Conservation (phyloP, 2,888 invertebrate species). For the Zaprionus bogoriensis region DNA sequence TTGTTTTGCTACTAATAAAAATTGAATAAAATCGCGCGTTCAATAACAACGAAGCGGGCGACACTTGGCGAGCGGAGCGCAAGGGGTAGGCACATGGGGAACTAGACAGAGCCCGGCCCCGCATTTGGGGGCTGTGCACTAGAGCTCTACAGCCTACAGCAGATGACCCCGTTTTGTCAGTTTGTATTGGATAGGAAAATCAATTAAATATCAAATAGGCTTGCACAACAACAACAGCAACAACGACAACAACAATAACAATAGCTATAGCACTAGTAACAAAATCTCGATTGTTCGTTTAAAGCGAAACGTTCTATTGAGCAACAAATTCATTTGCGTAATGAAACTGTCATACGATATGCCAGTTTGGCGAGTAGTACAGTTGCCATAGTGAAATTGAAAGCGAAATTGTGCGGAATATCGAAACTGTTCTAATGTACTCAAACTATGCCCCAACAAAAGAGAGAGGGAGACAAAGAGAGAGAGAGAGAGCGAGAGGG, state of each 20-base stretch:
- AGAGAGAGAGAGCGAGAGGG: neutral
- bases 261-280: conserved; percentile 12
- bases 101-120: conserved; percentile 5
- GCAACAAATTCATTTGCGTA: conserved; percentile 48
- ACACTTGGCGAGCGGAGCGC: neutral
- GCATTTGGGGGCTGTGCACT: conserved; percentile 42
- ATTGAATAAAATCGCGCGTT: conserved; percentile 73
- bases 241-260: neutral
- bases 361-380: conserved; percentile 49
- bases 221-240: conserved; percentile 18
- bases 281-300: conserved; percentile 40
- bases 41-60: conserved; percentile 56
- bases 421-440: conserved; percentile 35
- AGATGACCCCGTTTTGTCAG: conserved; percentile 50
- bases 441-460: conserved; percentile 2
- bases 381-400: conserved; percentile 58
- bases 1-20: conserved; percentile 60
- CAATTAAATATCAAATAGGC: conserved; percentile 53
- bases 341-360: conserved; percentile 38
- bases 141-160: conserved; percentile 13
- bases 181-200: conserved; percentile 44
- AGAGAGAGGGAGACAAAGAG: neutral
- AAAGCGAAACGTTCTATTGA: conserved; percentile 1
- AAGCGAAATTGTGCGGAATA: conserved; percentile 53
- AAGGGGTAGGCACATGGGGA: neutral